A percentile compares a stretch with the other conserved stretches of the same genome.
These are phyloP conservation scores for Halcyon smyrnensis DNA, from an alignment of 2,797 vertebrate genomes.

Conservation along the genomic window DNA sequence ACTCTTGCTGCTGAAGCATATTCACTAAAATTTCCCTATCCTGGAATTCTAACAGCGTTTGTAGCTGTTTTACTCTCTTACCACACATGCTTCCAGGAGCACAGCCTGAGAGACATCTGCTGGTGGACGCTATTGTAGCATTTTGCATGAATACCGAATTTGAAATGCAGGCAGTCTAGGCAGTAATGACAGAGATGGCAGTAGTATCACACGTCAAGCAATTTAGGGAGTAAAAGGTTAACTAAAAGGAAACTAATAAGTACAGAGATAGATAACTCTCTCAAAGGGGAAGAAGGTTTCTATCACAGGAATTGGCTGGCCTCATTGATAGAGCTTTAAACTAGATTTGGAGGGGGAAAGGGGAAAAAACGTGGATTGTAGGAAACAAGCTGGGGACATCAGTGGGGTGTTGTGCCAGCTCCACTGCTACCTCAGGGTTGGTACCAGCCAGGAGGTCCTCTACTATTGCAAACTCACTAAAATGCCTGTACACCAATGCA, in stretches of 20 bases:
- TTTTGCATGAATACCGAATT: background rate
- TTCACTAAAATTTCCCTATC: background rate
- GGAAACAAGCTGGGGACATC: too few relatives aligned
- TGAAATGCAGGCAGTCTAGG: background rate
- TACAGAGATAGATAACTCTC: background rate
- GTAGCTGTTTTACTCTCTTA: background rate
- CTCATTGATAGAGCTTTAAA: too few relatives aligned
- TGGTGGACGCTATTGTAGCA: background rate
- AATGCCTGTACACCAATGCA: too few relatives aligned
- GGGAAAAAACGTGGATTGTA: too few relatives aligned
- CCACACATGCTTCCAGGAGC: background rate
- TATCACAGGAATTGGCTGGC: too few relatives aligned
- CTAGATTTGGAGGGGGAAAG: too few relatives aligned
- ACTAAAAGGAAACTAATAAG: background rate
- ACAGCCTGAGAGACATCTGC: constrained; percentile 10
- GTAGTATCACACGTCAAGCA: background rate
- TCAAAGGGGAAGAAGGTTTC: too few relatives aligned
- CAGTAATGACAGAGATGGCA: background rate
- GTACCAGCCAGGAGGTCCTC: too few relatives aligned
- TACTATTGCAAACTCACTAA: too few relatives aligned
- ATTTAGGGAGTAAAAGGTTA: background rate
- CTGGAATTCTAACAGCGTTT: background rate
- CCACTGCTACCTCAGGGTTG: too few relatives aligned
- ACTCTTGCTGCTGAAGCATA: background rate
- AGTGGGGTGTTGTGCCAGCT: too few relatives aligned